These are phyloP conservation scores for Hermaeophaga mercurialis DNA, from an alignment of 2,888 invertebrate species.

Conservation along the genomic window DNA sequence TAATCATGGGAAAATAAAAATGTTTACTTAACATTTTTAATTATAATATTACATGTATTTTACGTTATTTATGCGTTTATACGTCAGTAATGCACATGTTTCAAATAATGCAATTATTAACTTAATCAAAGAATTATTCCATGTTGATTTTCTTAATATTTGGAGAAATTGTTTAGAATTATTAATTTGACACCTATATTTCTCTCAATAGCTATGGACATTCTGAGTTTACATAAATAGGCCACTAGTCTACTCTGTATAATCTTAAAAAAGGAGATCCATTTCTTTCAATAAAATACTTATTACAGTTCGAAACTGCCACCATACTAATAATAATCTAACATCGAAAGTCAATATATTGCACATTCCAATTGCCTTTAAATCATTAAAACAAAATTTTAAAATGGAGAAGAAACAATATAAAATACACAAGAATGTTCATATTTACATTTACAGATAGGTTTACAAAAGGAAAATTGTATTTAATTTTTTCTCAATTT, in stretches of 20 bases:
- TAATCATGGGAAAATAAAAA: too few relatives aligned
- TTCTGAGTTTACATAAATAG: constrained; percentile 28
- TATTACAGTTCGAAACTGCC: constrained; percentile 31
- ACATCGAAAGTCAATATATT: constrained; percentile 35
- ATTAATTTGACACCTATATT: constrained; percentile 21
- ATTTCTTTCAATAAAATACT: constrained; percentile 34
- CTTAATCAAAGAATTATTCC: too few relatives aligned
- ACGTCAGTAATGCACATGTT: too few relatives aligned
- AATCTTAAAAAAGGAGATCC: constrained; percentile 43
- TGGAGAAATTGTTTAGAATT: constrained; percentile 22
- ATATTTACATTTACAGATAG: constrained; percentile 32
- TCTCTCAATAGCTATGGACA: constrained; percentile 28
- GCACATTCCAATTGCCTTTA: constrained; percentile 37
- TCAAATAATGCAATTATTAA: too few relatives aligned
- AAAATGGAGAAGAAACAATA: constrained; percentile 21
- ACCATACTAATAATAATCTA: constrained; percentile 27
- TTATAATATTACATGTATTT: too few relatives aligned
- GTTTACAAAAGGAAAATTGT: constrained; percentile 28
- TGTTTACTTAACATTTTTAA: too few relatives aligned
- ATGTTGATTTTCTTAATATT: too few relatives aligned
- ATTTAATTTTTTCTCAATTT: constrained; percentile 35
- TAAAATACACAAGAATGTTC: constrained; percentile 25
- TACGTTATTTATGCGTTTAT: too few relatives aligned
- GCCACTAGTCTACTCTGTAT: constrained; percentile 37
- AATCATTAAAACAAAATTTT: constrained; percentile 27